Conservation (phyloP, 1,140 invertebrate species). For the Portunus trituberculatus region DNA sequence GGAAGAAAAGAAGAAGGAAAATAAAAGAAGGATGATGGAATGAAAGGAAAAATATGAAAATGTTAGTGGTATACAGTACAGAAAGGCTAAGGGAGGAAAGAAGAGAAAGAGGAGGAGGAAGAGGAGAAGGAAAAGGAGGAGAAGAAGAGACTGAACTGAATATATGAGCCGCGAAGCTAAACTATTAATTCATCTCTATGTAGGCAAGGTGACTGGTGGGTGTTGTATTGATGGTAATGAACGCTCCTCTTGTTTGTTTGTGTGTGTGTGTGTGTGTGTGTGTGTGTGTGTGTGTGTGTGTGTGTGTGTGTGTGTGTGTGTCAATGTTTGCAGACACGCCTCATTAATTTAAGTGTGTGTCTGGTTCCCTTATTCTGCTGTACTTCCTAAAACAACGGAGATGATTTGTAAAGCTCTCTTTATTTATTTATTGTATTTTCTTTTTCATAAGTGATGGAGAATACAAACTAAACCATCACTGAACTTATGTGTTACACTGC, state of each 20-base stretch:
- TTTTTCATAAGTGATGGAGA: neutral
- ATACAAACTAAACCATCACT: no score
- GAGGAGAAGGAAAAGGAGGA: neutral
- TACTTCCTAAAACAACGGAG: no score
- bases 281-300: neutral
- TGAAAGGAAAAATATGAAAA: neutral
- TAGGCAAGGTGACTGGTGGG: no score
- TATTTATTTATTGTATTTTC: no score
- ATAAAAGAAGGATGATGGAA: neutral
- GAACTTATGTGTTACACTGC: no score
- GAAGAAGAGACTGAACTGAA: neutral
- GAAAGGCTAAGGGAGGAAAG: neutral
- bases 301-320: constrained; percentile 36
- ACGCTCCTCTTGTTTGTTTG: neutral
- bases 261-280: constrained; percentile 18
- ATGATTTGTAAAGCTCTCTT: no score
- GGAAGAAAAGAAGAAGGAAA: no score
- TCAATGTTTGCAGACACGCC: no score
- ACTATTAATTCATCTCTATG: neutral
- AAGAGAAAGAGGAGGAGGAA: neutral
- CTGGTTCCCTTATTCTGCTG: no score
- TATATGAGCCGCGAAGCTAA: neutral
- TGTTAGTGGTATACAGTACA: neutral
- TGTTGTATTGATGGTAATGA: neutral
- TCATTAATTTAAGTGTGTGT: no score